Evolutionary conservation across 2,113 vertebrate genomes (phyloP).

Genomic region (Sclerurus mexicanus): DNA sequence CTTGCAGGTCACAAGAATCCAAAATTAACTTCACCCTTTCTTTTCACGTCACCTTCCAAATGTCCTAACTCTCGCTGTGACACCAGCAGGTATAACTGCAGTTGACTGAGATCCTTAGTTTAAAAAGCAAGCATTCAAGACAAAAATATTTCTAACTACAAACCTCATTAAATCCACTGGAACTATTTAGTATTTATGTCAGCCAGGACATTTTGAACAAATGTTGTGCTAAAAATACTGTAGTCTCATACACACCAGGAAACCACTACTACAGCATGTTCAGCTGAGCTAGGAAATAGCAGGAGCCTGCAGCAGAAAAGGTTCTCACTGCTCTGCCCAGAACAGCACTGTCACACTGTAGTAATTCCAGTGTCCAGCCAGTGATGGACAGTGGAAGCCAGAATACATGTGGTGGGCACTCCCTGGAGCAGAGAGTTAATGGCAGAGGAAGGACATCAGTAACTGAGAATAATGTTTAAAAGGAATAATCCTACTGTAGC

Average conservation of each 20-base stretch:
- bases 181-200: conserved; percentile 6
- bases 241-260: neutral
- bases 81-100: neutral
- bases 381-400: neutral
- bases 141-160: neutral
- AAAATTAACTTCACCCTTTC: neutral
- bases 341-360: neutral
- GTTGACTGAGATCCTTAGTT: neutral
- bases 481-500: neutral
- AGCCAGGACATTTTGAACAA: conserved; percentile 32
- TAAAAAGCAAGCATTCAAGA: neutral
- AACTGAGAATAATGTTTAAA: neutral
- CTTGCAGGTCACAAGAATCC: neutral
- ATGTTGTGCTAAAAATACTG: conserved; percentile 4
- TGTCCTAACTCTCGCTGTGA: neutral
- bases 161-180: neutral
- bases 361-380: neutral
- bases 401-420: neutral
- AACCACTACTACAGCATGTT: neutral
- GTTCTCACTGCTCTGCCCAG: neutral
- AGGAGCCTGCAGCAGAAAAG: neutral
- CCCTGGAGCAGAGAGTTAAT: neutral
- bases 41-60: neutral
- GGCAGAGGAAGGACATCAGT: neutral
- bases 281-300: neutral